Base-by-base conservation (phyloP, 2,888 invertebrate genomes). In the Neoitamus cyanurus region DNA sequence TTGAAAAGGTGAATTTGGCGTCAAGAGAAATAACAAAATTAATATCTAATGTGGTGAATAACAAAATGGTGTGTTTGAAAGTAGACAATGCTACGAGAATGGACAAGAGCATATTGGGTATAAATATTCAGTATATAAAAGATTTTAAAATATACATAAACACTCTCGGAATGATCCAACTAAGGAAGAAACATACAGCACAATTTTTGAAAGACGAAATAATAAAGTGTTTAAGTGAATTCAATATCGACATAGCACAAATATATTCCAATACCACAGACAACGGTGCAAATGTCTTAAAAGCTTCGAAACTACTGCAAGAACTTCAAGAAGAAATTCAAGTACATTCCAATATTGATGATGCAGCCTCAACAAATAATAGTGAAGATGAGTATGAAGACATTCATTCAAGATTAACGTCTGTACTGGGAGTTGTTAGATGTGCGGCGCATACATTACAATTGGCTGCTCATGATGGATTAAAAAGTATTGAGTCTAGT, bases 191-290 rank as follows among this genome's bases (percentile, higher is more conserved):
- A 11, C 73, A 86, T 42, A 82, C 82, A n/a, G 85, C 84, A n/a
- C 37, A 69, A 7, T 58, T 85, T 80, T 86, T 72, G 69, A 86
- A 86, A 36, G 46, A 85, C 48, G 75, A 86, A 25, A 82, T 87
- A 48, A 34, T 86, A 25, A 84, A 73, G 2, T 73, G 37, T 7
- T 37, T 87, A n/a, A 70, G 84, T 15, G 84, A 83, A 6, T 87
- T 80, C 20, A 69, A 83, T 78, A 85, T 87, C 30, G 85, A 86
- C 42, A 85, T 86, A 25, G 36, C 58, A 11, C 85, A 85, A 48
- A 72, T 87, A 42, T 85, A 72, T 83, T 86, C 87, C 9, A 86
- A 84, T 30, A 86, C 85, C n/a, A 87, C 85, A 73, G 87, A 86
- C 30, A 85, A 86, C 36, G 84, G 84, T 6, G 84, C 85, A 37